Evolutionary conservation across 2,888 invertebrate genomes (phyloP), one percentile per base, ranked within the genome.

Genomic region (Miltochrista miniata): DNA sequence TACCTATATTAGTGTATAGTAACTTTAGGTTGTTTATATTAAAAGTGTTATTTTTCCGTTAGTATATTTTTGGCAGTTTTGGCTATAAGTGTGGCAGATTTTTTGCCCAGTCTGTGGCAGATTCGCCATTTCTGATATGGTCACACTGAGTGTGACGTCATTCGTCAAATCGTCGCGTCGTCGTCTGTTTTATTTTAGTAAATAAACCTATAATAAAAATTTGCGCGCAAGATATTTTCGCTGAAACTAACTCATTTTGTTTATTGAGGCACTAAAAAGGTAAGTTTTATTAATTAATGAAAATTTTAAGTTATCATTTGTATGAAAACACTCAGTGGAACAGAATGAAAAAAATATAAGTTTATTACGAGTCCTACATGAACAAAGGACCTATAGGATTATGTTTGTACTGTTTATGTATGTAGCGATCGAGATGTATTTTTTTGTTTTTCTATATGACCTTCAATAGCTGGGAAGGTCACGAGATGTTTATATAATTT

Each of bases 391-490:
- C n/a, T n/a, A n/a, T n/a, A 31, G 3, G 11, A 31, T 7, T 31
- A 31, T 31, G 3, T 31, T 31, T 31, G 8, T 31, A 24, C 18
- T 11, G 11, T 31, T 31, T 31, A 8, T 31, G 30, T 30, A 8
- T 30, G 15, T 11, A n/a, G n/a, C 18, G 15, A 7, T 56, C 56
- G 48, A 57, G 55, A 45, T 54, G 54, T 51, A 52, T 44, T 46
- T 57, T 65, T 67, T 65, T 8, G 8, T 8, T 51, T 61, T 65
- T 53, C 52, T 55, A 37, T 62, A 48, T 84, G 87, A 89, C 89
- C 89, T 90, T 88, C 82, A 77, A 24, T 46, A 34, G 52, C 51
- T 15, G 69, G 78, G 75, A 90, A 90, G 89, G 89, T 90, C 89
- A 85, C 67, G 72, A 66, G 63, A 61, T 80, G 82, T 88, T 84